Conservation (phyloP, 2,113 vertebrate species). For the Psittacula cyanocephala region DNA sequence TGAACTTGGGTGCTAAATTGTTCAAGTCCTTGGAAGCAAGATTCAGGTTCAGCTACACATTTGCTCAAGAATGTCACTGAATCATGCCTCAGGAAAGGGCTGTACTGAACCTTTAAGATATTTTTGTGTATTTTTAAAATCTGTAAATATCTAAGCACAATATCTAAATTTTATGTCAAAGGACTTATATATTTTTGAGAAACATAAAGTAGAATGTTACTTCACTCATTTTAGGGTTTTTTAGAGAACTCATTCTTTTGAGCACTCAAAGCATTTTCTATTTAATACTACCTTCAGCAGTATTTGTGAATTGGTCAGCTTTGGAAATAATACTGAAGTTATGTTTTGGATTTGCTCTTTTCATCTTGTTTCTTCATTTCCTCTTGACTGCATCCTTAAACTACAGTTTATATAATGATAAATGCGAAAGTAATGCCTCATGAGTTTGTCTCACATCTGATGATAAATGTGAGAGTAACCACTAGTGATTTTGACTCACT, state of each 20-base stretch:
- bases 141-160: not conserved
- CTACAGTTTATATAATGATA: not conserved
- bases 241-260: not conserved
- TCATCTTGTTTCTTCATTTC: not conserved
- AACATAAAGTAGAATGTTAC: not conserved
- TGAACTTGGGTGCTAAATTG: not conserved
- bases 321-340: not conserved
- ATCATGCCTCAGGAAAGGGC: not conserved
- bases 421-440: not conserved
- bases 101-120: not conserved
- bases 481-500: not conserved
- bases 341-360: not conserved
- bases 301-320: not conserved
- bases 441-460: slow-evolving; percentile 11
- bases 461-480: not conserved
- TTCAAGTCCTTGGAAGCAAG: not conserved
- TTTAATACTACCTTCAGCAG: not conserved
- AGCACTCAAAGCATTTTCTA: not conserved
- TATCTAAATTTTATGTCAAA: not conserved
- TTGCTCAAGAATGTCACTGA: not conserved
- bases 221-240: not conserved
- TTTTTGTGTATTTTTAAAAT: not conserved
- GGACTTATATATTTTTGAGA: not conserved
- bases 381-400: not conserved
- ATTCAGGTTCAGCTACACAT: not conserved